phyloP scores from a whole-genome alignment of 2,888 invertebrate species.

The Folsomia manolachei region DNA sequence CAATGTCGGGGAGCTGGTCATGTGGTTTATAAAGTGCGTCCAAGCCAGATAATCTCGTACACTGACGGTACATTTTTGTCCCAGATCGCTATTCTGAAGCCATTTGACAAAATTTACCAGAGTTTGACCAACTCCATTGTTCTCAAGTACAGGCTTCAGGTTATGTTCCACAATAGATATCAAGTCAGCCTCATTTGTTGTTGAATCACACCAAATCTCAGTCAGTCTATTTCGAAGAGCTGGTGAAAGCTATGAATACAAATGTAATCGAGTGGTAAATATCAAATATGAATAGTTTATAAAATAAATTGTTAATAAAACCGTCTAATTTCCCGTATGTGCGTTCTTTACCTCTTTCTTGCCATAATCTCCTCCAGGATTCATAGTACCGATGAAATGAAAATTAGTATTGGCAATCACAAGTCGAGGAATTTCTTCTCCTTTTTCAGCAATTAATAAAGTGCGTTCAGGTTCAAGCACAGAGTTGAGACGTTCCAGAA shows the following conservation, averaged over 20 bases:
- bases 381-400: slow-evolving; percentile 96
- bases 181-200: slow-evolving; percentile 70
- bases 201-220: slow-evolving; percentile 94
- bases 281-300: not conserved
- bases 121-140: slow-evolving; percentile 65
- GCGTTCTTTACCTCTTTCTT: slow-evolving; percentile 90
- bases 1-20: slow-evolving; percentile 52
- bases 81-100: slow-evolving; percentile 44
- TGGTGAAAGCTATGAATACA: slow-evolving; percentile 69
- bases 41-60: slow-evolving; percentile 89
- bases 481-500: slow-evolving; percentile 94
- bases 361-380: slow-evolving; percentile 98
- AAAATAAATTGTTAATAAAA: not conserved
- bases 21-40: slow-evolving; percentile 81
- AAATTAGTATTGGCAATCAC: slow-evolving; percentile 71
- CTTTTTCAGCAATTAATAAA: slow-evolving; percentile 86
- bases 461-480: slow-evolving; percentile 88
- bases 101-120: slow-evolving; percentile 43
- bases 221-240: slow-evolving; percentile 96
- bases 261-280: not conserved
- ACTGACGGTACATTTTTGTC: slow-evolving; percentile 70
- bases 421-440: slow-evolving; percentile 59
- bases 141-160: slow-evolving; percentile 63
- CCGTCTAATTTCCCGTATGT: too few relatives aligned
- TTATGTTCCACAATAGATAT: slow-evolving; percentile 78